These are phyloP conservation scores for Phasianus colchicus DNA, from an alignment of 2,113 vertebrate species.

Conservation along the genomic window DNA sequence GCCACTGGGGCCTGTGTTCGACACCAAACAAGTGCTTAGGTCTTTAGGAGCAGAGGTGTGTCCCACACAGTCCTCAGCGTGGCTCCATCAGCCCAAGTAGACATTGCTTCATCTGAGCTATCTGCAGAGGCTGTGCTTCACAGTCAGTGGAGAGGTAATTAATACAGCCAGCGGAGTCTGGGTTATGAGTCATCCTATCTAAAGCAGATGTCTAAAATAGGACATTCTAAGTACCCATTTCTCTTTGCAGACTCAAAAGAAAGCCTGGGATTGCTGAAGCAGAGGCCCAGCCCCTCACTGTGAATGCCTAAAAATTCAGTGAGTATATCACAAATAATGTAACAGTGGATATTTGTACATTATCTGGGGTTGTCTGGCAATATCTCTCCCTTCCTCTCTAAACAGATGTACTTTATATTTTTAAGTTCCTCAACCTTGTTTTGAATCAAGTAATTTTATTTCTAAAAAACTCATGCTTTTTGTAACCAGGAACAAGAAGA, in stretches of 20 bases:
- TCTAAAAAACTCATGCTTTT: not conserved
- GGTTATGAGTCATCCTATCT: not conserved
- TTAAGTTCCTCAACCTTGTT: not conserved
- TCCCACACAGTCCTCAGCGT: accelerated
- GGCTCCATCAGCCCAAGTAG: not conserved
- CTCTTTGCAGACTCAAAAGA: not conserved
- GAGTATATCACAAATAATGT: not conserved
- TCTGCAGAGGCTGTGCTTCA: not conserved
- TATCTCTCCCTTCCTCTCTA: not conserved
- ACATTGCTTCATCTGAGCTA: not conserved
- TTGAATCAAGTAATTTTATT: not conserved
- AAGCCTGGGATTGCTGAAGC: not conserved
- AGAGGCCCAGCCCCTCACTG: not conserved
- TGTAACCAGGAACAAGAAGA: not conserved
- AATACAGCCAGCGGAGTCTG: not conserved
- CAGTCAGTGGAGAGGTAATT: not conserved
- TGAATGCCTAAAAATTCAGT: not conserved
- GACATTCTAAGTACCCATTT: not conserved
- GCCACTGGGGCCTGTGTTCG: not conserved
- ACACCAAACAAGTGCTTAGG: accelerated
- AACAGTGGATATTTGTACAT: accelerated
- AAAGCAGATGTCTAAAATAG: not conserved
- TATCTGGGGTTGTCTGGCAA: not conserved
- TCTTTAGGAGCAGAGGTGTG: not conserved
- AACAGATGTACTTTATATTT: not conserved